Conservation (phyloP, 2,797 vertebrate species). For the Petrocephalus sullivani region DNA sequence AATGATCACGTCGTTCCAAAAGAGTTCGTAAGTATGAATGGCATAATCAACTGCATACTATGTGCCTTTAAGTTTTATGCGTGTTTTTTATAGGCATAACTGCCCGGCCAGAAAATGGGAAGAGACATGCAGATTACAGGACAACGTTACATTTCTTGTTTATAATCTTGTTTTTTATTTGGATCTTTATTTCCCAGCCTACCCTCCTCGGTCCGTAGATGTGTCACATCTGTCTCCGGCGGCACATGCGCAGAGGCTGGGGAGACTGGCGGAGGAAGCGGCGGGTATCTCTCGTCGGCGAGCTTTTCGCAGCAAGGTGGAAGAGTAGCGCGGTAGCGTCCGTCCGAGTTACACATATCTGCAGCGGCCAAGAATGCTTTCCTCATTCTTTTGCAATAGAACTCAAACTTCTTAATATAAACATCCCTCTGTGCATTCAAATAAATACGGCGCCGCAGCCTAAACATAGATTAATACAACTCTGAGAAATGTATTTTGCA, state of each 20-base stretch:
- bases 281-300: slow-evolving; percentile 20
- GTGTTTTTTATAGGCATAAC: not conserved
- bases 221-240: not conserved
- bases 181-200: not conserved
- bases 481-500: not conserved
- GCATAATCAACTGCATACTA: not conserved
- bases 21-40: not conserved
- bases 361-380: not conserved
- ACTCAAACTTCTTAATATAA: not conserved
- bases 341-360: slow-evolving; percentile 14
- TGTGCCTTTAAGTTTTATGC: not conserved
- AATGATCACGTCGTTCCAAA: not conserved
- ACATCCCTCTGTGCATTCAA: not conserved
- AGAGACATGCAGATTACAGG: not conserved
- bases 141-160: not conserved
- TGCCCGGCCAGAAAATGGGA: not conserved
- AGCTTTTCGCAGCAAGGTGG: slow-evolving; percentile 22
- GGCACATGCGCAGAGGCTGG: slow-evolving; percentile 10
- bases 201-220: not conserved
- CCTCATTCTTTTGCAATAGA: not conserved
- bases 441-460: not conserved
- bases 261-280: slow-evolving; percentile 27
- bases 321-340: slow-evolving; percentile 14
- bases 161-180: not conserved
- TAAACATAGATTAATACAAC: not conserved